Evolutionary conservation across 2,888 invertebrate species (phyloP), one percentile per base, ranked within the genome.

Genomic region (Crocallis elinguaria): DNA sequence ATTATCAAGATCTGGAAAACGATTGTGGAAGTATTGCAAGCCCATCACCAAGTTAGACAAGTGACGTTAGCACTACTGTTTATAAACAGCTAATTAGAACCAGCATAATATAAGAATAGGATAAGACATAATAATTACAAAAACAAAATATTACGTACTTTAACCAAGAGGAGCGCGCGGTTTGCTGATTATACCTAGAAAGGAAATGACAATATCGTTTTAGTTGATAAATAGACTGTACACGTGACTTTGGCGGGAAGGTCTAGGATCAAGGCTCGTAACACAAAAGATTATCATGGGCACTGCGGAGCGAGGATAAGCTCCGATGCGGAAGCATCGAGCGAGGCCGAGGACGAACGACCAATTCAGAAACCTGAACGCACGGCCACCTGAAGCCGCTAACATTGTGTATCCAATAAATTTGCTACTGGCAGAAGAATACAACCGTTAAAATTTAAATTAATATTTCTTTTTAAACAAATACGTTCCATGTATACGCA

Each of bases 171-270:
- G 88, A 82, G 81, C 89, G 88, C 83, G 86, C 88, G 83, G 85
- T 84, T 87, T 88, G 89, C 83, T 90, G 89, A 84, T 88, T 89
- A 90, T 90, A 90, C 89, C 89, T 90, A 89, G 89, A 89, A 89
- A 88, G 84, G 86, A 88, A 89, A 89, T 81, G 66, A 84, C 74
- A 83, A 77, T 73, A 75, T 76, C 75, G 80, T 81, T 76, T 79
- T 79, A 82, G 71, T 78, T 75, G 55, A 77, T 75, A 73, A 75
- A 77, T 73, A 78, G 74, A 75, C 67, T 70, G 62, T 57, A 68
- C 66, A 71, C 66, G 69, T 73, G 75, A 76, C 75, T 78, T 76
- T 72, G 71, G 69, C 66, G 73, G 79, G 78, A 84, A 87, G 87
- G 84, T 81, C 84, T 85, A 84, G 84, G 85, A 86, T 84, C 84